phyloP scores from a whole-genome alignment of 2,888 invertebrate genomes.

The Synergus itoensis region DNA sequence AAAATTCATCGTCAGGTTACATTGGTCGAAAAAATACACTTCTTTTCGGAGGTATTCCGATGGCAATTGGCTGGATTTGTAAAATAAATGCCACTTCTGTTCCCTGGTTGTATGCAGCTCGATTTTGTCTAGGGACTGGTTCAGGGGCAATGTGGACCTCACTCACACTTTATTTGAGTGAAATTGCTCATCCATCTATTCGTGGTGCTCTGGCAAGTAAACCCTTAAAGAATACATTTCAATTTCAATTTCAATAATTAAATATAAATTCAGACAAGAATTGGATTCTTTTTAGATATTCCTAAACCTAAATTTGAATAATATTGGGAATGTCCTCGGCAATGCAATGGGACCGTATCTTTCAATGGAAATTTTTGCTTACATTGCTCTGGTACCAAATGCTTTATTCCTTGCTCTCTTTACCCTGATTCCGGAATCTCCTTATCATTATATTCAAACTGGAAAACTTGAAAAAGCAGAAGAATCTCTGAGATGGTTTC shows the following conservation, averaged over 20 bases:
- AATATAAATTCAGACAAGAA: conserved; percentile 34
- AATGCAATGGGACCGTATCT: conserved; percentile 74
- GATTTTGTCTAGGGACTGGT: conserved; percentile 68
- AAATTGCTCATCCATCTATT: conserved; percentile 73
- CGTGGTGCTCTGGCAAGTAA: conserved; percentile 72
- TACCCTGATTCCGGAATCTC: conserved; percentile 73
- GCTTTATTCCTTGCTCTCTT: conserved; percentile 69
- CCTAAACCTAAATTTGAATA: conserved; percentile 68
- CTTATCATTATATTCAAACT: conserved; percentile 69
- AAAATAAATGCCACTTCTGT: conserved; percentile 68
- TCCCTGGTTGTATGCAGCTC: conserved; percentile 68
- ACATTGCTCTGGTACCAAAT: conserved; percentile 67
- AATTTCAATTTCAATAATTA: not conserved
- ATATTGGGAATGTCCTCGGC: conserved; percentile 71
- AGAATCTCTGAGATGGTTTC: conserved; percentile 72
- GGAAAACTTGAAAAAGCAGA: conserved; percentile 69
- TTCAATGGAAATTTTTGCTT: conserved; percentile 69
- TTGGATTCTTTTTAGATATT: conserved; percentile 66
- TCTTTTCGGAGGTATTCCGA: conserved; percentile 64
- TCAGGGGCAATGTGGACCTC: conserved; percentile 73
- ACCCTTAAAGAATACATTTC: not conserved
- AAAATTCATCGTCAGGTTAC: conserved; percentile 57
- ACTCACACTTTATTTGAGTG: conserved; percentile 69
- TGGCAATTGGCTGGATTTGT: conserved; percentile 69
- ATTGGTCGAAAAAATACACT: conserved; percentile 70